These are phyloP conservation scores for Tangara arthus DNA, from an alignment of 2,797 vertebrate genomes.

Conservation along the genomic window DNA sequence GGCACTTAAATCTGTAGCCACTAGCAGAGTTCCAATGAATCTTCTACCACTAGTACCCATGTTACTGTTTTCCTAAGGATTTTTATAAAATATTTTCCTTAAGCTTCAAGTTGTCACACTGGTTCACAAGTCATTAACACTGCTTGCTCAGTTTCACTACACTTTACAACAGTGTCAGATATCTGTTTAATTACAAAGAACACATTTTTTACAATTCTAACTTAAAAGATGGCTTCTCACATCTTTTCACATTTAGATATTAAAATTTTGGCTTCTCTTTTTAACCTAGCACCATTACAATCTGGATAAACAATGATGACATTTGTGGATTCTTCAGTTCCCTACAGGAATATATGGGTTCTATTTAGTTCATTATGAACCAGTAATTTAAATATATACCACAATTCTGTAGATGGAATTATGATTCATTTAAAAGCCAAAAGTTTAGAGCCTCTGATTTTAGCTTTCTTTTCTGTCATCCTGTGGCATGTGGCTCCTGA, in stretches of 20 bases:
- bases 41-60: neutral
- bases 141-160: neutral
- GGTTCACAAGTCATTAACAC: neutral
- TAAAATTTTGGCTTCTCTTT: neutral
- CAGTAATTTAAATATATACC: neutral
- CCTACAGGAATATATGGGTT: neutral
- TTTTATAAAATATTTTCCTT: neutral
- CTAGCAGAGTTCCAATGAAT: neutral
- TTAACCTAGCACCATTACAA: neutral
- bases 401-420: neutral
- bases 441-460: neutral
- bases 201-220: neutral
- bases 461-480: neutral
- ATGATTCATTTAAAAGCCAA: neutral
- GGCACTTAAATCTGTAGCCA: neutral
- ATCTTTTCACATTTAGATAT: neutral
- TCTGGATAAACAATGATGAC: neutral
- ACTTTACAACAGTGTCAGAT: neutral
- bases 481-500: neutral
- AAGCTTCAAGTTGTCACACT: neutral
- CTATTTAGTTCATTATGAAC: neutral
- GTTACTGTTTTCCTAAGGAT: neutral
- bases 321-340: neutral
- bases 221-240: neutral
- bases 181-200: neutral